Evolutionary conservation across 2,113 vertebrate species (phyloP).

Genomic region (Mormyrus iriodes): DNA sequence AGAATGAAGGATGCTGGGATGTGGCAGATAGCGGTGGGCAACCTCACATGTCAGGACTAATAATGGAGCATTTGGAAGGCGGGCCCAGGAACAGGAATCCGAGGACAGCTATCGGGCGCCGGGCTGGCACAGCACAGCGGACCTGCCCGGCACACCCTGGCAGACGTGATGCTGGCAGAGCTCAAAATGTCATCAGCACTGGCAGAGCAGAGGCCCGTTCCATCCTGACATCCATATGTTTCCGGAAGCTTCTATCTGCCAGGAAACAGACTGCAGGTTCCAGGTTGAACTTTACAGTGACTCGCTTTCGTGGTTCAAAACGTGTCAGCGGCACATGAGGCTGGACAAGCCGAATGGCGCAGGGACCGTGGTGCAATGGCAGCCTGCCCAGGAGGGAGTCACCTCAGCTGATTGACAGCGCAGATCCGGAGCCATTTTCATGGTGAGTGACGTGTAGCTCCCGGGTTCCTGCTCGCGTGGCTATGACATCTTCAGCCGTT

Average conservation of each 20-base stretch:
- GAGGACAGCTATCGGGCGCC: not conserved
- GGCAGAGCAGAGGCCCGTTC: not conserved
- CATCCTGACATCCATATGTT: not conserved
- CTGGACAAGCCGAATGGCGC: not conserved
- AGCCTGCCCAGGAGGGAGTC: not conserved
- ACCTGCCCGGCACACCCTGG: not conserved
- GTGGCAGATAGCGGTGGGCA: not conserved
- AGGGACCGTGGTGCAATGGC: not conserved
- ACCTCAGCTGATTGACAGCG: not conserved
- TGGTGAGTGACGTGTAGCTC: not conserved
- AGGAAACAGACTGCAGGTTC: not conserved
- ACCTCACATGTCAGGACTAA: conserved; percentile 51
- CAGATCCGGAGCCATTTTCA: not conserved
- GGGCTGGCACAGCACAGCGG: not conserved
- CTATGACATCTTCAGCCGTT: not conserved
- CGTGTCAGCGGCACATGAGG: not conserved
- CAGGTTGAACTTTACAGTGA: not conserved
- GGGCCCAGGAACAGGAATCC: not conserved
- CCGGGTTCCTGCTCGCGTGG: not conserved
- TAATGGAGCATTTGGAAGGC: conserved; percentile 36
- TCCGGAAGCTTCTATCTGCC: not conserved
- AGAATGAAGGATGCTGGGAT: not conserved
- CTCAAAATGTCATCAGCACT: not conserved
- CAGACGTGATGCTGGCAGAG: not conserved
- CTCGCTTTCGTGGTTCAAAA: not conserved